Evolutionary conservation across 1,140 invertebrate genomes (phyloP), one percentile per base, ranked within the genome.

Genomic region (Colletes latitarsis): DNA sequence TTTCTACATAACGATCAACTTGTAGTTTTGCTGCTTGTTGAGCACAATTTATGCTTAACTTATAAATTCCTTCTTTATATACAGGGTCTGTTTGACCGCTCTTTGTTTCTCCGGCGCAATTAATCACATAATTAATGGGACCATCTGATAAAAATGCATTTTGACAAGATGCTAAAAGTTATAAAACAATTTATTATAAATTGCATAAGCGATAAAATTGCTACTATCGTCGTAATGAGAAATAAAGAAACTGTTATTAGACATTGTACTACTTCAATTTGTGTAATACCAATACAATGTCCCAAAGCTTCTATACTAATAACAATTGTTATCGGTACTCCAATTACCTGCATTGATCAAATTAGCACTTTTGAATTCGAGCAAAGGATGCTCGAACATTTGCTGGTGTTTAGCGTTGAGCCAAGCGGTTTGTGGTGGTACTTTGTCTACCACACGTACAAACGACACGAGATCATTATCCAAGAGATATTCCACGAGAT

Each of bases 351-450:
- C 91, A 94, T 97, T 98, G 81, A 98, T 98, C 46, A 99, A 94
- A 94, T 98, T 98, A 55, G 97, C 96, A 94, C 98, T 98, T 92
- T 95, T 96, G 90, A 98, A 98, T 91, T 98, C 96, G n/a, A 99
- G 95, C 88, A 95, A 93, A 69, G 96, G 94, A 92, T 95, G 94
- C 49, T 95, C 93, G 92, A 98, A 98, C 55, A 95, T 92, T 88
- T 95, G 94, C 68, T 95, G 94, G 89, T 98, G 97, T 82, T 93
- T 93, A 14, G 94, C 91, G 91, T 97, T 98, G 8, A 99, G 92
- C 96, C 97, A 99, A 6, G 97, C 97, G 87, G 97, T 96, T 92
- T 98, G 96, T 3, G 98, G 98, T 43, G 97, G 97, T 19, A 98
- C 97, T 94, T 98, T 99, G 93, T 99, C 98, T 78, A 97, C 96